phyloP scores from a whole-genome alignment of 2,888 invertebrate genomes.

The Drosophila percnosoma region DNA sequence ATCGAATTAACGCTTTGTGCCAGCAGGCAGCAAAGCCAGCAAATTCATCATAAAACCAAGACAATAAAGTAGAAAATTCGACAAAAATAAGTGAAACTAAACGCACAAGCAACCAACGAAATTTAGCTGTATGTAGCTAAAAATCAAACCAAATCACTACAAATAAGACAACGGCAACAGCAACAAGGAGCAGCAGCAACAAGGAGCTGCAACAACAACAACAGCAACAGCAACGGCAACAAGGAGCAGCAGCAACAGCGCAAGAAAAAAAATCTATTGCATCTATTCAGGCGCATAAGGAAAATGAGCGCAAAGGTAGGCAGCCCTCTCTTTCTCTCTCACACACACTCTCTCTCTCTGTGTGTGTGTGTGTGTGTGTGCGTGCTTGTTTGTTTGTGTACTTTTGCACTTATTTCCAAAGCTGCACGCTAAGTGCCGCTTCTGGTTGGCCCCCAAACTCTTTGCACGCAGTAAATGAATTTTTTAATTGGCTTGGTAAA shows the following conservation, averaged over 20 bases:
- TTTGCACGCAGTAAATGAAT: conserved; percentile 32
- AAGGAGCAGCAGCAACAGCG: conserved; percentile 26
- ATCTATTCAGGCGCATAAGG: conserved; percentile 73
- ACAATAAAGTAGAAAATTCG: conserved; percentile 1
- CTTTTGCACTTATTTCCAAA: conserved; percentile 3
- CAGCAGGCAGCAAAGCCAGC: conserved; percentile 8
- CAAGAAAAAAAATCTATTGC: conserved; percentile 57
- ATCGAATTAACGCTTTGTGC: conserved; percentile 15
- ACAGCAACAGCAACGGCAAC: conserved; percentile 6
- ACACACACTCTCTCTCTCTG: neutral
- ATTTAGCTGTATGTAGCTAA: neutral
- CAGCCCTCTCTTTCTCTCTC: conserved; percentile 11
- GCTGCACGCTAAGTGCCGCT: conserved; percentile 27
- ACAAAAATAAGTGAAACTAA: neutral
- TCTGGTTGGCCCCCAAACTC: neutral
- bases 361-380: conserved; percentile 12
- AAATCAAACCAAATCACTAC: neutral
- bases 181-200: conserved; percentile 1
- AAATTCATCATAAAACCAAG: neutral
- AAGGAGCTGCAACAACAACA: neutral
- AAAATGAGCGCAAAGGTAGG: conserved; percentile 79
- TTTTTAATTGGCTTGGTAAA: conserved; percentile 50
- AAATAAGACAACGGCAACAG: neutral
- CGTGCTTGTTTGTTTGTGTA: conserved; percentile 6
- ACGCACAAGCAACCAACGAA: conserved; percentile 4